These are phyloP conservation scores for Argopecten irradians DNA, from an alignment of 1,140 invertebrate genomes.

Conservation along the genomic window DNA sequence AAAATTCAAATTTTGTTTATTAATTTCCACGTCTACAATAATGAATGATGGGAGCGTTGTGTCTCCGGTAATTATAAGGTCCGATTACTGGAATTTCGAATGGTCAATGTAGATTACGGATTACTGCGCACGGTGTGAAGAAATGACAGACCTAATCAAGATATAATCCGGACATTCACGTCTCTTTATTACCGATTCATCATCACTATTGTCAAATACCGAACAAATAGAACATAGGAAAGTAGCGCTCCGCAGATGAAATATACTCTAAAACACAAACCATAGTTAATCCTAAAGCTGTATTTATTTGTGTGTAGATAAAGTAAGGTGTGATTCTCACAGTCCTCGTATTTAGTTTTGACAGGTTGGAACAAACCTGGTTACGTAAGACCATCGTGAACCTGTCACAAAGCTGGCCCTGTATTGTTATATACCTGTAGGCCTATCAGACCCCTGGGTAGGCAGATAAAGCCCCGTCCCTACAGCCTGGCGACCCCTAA, in stretches of 20 bases:
- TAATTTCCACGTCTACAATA: neutral
- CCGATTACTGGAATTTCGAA: neutral
- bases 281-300: neutral
- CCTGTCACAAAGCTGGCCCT: neutral
- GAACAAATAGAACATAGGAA: neutral
- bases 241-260: neutral
- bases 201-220: neutral
- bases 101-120: neutral
- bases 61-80: neutral
- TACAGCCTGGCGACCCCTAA: neutral
- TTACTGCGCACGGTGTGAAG: neutral
- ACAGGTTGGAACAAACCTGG: neutral
- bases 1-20: neutral
- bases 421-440: neutral
- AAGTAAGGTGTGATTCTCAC: neutral
- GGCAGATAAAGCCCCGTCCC: neutral
- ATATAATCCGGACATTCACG: neutral
- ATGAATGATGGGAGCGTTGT: neutral
- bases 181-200: neutral
- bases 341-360: neutral
- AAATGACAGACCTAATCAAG: neutral
- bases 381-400: neutral
- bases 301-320: slow-evolving; percentile 6
- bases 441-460: neutral
- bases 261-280: neutral